Base-by-base conservation (phyloP, 2,797 vertebrate genomes). In the Thaleichthys pacificus region DNA sequence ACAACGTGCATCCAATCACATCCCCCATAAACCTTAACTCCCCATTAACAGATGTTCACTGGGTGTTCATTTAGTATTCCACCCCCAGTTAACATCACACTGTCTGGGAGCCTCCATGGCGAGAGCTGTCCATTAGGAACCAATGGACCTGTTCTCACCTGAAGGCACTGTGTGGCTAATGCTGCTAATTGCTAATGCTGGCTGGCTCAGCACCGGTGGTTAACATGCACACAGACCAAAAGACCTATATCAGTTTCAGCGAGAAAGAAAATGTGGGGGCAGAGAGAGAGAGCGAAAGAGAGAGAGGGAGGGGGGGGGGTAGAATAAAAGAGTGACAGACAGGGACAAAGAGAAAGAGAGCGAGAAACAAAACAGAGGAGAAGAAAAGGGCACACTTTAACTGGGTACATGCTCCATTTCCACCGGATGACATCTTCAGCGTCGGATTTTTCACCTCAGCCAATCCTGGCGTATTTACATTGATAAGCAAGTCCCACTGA, bases 1-100 rank as follows among this genome's bases (percentile, higher is more conserved):
- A 68, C 66, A 42, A 74, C 65, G 74, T 70, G 80, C 72, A 76
- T 75, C 74, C 77, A 86, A 85, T 85, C 71, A 84, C 81, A 87
- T 79, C 73, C 75, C 19, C 72, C 80, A 80, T 87, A 82, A 88
- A 86, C 28, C 68, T 77, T 81, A 75, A 42, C 26, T 74, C 68
- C 80, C 81, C 72, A 79, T 83, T 81, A 80, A 70, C n/a, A 19
- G 64, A 73, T 69, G 78, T 76, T 82, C 64, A 64, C 22, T n/a
- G 66, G 54, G 61, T 51, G 42, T 63, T 74, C 21, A 5, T 68
- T 78, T 74, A 72, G 14, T 26, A 63, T 72, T 62, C 60, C 75
- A 51, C 17, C 24, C 68, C 76, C 66, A 64, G 66, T 65, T 69
- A 65, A 78, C 62, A 74, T 73, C 73, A 51, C 54, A 30, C 70